These are phyloP conservation scores for Conger conger DNA, from an alignment of 2,113 vertebrate genomes.

Conservation along the genomic window DNA sequence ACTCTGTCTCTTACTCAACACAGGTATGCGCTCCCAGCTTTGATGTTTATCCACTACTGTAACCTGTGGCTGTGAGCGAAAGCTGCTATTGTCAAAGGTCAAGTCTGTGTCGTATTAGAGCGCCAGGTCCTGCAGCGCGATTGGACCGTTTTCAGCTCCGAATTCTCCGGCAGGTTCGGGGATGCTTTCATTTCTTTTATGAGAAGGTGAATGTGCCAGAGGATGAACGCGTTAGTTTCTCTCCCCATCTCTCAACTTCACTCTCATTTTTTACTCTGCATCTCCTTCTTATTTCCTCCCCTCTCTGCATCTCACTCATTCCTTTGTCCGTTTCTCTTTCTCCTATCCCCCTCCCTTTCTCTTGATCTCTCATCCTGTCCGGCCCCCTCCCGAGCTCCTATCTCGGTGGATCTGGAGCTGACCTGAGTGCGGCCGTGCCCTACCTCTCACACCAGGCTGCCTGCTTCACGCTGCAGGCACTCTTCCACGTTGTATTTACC, in stretches of 20 bases:
- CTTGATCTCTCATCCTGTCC: constrained; percentile 35
- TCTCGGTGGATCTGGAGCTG: constrained; percentile 48
- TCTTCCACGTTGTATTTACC: constrained; percentile 66
- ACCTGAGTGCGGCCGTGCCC: constrained; percentile 53
- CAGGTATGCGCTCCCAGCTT: neutral
- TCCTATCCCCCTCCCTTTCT: constrained; percentile 42
- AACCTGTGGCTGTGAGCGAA: neutral
- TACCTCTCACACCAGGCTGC: constrained; percentile 49
- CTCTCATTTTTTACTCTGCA: neutral
- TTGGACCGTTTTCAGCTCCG: neutral
- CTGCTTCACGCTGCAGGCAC: constrained; percentile 71
- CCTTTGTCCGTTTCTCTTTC: neutral
- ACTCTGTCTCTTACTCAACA: neutral
- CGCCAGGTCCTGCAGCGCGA: neutral
- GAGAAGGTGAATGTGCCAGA: neutral
- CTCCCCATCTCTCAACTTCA: neutral
- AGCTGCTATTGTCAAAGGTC: neutral
- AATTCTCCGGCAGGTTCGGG: neutral
- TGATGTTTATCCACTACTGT: constrained; percentile 9
- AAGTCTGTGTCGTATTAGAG: neutral
- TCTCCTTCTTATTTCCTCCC: neutral
- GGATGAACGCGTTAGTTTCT: neutral
- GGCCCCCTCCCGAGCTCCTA: constrained; percentile 47
- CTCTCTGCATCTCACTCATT: neutral
- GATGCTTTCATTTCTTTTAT: neutral